Percentiles rank a stretch among this genome's conserved stretches.
These are phyloP conservation scores for Dromococcyx pavoninus DNA, from an alignment of 2,797 vertebrate species.

Conservation along the genomic window DNA sequence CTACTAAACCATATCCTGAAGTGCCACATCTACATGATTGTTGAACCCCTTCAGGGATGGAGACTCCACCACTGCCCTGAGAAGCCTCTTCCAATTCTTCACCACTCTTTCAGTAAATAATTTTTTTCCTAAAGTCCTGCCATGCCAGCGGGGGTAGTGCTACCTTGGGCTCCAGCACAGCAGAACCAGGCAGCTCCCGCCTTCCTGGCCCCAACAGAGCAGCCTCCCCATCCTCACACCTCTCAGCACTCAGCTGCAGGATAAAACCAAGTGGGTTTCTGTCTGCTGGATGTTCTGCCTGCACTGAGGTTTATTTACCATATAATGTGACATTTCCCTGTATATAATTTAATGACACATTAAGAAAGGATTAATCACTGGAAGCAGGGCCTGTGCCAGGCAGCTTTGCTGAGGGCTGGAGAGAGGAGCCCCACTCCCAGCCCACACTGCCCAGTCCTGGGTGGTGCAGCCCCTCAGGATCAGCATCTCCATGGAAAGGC, in stretches of 20 bases:
- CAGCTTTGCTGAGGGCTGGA: neutral
- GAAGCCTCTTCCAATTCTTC: too few relatives aligned
- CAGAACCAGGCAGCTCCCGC: too few relatives aligned
- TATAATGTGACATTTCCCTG: neutral
- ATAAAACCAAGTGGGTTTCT: neutral
- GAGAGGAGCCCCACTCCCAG: neutral
- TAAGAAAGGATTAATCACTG: neutral
- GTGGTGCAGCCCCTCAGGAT: neutral
- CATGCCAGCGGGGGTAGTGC: too few relatives aligned
- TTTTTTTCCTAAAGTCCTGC: too few relatives aligned
- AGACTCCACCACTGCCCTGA: too few relatives aligned
- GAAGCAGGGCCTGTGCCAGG: neutral
- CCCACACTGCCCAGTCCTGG: accelerated
- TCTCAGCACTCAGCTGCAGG: neutral
- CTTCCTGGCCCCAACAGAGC: too few relatives aligned
- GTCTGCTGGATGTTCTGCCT: neutral
- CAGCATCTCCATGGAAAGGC: neutral
- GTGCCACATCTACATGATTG: too few relatives aligned
- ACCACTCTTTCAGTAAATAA: too few relatives aligned
- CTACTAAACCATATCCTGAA: too few relatives aligned
- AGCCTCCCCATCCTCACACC: neutral
- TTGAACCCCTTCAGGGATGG: too few relatives aligned
- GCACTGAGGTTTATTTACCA: neutral
- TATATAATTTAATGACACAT: neutral
- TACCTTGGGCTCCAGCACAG: too few relatives aligned